Base-by-base conservation (phyloP, 2,888 invertebrate species). In the Ichneumoninae sp. region DNA sequence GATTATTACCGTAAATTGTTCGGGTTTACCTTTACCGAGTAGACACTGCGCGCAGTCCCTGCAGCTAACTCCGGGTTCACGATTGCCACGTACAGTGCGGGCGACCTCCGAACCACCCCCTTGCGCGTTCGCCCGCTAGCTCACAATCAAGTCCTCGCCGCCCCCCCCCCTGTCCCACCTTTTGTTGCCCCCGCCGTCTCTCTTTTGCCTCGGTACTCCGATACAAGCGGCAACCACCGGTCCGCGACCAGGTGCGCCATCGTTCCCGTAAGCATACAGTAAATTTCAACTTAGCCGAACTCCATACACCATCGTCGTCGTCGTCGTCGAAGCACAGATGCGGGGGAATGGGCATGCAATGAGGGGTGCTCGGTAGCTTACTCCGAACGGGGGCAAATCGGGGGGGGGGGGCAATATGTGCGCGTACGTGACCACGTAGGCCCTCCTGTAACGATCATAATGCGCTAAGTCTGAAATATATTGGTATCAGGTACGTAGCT, bases 1-100 rank as follows among this genome's bases (percentile, higher is more conserved):
- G 89, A 92, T 92, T 92, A 92, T 92, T 92, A 92, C 89, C 89
- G 90, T 89, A 90, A 92, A 91, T 92, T 92, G 91, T 91, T 87
- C 90, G 74, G 86, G 90, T 89, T 89, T 88, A 89, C 90, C 88
- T 89, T 89, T 87, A 89, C 89, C 89, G 85, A 88, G 79, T 79
- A 76, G 69, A 44, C 50, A 16, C 44, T 52, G 69, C 68, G 33
- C 68, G 60, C 75, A 47, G 70, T 75, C 22, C 73, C 63, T 22
- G 40, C 26, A 66, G 50, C 81, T 52, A 73, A 75, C 66, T 85
- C 81, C 75, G 70, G 74, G 63, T 75, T 54, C 75, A 26, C 81
- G 50, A 84, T 81, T 81, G 81, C 74, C 66, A 73, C 44, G 36
- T 69, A 76, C 52, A 50, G 50, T 76, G 36, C 68, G 57, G 52